Evolutionary conservation across 2,888 invertebrate genomes (phyloP), one percentile per base, ranked within the genome.

Genomic region (Sclerodermus sp.): DNA sequence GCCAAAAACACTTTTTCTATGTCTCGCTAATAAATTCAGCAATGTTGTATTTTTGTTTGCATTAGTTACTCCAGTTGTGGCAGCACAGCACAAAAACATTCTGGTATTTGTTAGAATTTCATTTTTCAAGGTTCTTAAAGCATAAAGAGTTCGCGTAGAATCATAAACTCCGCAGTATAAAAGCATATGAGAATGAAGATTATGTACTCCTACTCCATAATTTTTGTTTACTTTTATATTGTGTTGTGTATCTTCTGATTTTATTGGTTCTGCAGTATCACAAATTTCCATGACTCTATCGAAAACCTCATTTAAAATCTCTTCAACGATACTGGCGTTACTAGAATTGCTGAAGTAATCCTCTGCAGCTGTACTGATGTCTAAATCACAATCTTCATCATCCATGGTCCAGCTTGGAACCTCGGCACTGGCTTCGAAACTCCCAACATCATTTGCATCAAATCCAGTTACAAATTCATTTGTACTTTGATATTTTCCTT

Each of bases 161-260:
- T 93, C 92, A 66, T 89, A 91, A 14, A 89, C 85, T 56, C 88
- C 88, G 62, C 87, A 85, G 71, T 93, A 93, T 1, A 94, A 80
- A 37, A 93, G 82, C 79, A 94, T 84, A 71, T 93, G 93, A 16
- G 90, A 89, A 73, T 93, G 93, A 50, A 91, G 85, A 18, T 88
- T 87, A 73, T 90, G 89, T 32, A 90, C 82, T 12, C 80, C 78
- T 10, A 76, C 66, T 1, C 77, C 77, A 18, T 68, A 63, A 42
- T 68, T 70, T 3, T 68, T 67, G 46, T 68, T 71, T 1, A 64
- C 44, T 34, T 69, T 69, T 23, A 62, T 53, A n/a, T 73, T 74
- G 36, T 71, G 48, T 17, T 67, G 68, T n/a, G 66, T 61, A 6
- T 75, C 75, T n/a, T 77, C 74, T 2, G 55, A 54, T 58, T 74